Evolutionary conservation across 1,140 invertebrate species (phyloP), one percentile per base, ranked within the genome.

Genomic region (Euura saliciscinereae): DNA sequence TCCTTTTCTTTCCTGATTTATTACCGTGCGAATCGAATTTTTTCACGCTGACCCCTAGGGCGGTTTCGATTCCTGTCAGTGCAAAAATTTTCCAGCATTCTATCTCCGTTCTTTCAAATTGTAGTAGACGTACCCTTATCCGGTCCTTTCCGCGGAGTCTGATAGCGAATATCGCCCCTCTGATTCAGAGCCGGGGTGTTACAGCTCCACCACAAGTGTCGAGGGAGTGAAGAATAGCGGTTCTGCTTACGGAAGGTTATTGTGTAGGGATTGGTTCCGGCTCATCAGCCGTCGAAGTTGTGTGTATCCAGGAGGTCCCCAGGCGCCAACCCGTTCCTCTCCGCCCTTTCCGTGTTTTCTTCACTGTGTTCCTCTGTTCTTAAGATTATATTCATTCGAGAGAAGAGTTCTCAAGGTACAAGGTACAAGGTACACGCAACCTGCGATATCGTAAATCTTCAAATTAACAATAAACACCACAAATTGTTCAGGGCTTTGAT

Each of bases 191-290:
- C 28, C 28, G 28, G 28, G 28, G 28, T 28, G 28, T 28, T 28
- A 28, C 28, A 28, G 28, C 28, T 43, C 6, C n/a, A 44, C 10
- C 13, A 44, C 10, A 28, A 45, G 43, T 45, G 6, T 69, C 44
- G 44, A 69, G 81, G 77, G 73, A 77, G 79, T 76, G 78, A 76
- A 75, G 83, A 77, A 82, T 85, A 85, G 84, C 84, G 85, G 84
- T 85, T 85, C 84, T 77, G 80, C 78, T 80, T 83, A 79, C 82
- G 78, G 80, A 82, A 77, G 80, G 79, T 84, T 85, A 85, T 86
- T 85, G 83, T 85, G 77, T 74, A 75, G 78, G 79, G 76, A 84
- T 86, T 80, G 83, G 85, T 83, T 81, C 84, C 81, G 83, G 81
- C 84, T 85, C 84, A 83, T 85, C 84, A 85, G 79, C 73, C 79